Evolutionary conservation across 2,888 invertebrate genomes (phyloP).

Genomic region (Scaptomyza cyrtandrae): DNA sequence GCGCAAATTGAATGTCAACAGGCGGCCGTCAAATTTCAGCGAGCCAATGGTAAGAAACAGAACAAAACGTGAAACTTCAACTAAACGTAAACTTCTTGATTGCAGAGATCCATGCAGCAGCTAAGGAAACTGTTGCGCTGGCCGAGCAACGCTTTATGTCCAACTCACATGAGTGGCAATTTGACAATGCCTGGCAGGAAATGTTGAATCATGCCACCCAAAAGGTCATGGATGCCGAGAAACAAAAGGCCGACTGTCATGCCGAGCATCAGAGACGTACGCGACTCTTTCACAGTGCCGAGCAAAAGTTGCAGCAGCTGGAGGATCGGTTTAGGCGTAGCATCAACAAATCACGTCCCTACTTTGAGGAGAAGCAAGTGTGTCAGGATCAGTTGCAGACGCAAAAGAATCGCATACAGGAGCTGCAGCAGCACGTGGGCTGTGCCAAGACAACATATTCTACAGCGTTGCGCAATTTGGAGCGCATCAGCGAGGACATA

Average conservation of each 20-base stretch:
- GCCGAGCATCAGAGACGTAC: conserved; percentile 94
- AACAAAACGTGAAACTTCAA: fast-evolving
- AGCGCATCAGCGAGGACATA: conserved; percentile 96
- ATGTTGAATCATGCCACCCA: conserved; percentile 98
- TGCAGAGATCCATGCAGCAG: conserved; percentile 94
- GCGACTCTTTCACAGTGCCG: conserved; percentile 91
- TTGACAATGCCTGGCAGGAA: conserved; percentile 98
- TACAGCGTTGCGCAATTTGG: conserved; percentile 92
- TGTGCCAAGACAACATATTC: conserved; percentile 92
- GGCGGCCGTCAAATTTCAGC: conserved; percentile 95
- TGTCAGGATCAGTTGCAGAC: conserved; percentile 94
- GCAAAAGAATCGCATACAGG: conserved; percentile 93
- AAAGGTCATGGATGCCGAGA: conserved; percentile 97
- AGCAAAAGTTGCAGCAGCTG: conserved; percentile 91
- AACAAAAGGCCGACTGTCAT: conserved; percentile 94
- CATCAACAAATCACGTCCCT: conserved; percentile 94
- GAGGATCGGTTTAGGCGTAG: conserved; percentile 93
- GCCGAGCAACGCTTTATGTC: conserved; percentile 91
- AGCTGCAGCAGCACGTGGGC: conserved; percentile 90
- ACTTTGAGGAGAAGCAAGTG: conserved; percentile 95
- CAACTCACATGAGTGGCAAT: conserved; percentile 87
- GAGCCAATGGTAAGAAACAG: conserved; percentile 90
- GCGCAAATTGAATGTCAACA: conserved; percentile 94
- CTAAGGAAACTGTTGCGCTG: conserved; percentile 95
- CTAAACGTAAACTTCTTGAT: conserved; percentile 24